phyloP scores from a whole-genome alignment of 2,113 vertebrate genomes.

The Lagenorhynchus albirostris region DNA sequence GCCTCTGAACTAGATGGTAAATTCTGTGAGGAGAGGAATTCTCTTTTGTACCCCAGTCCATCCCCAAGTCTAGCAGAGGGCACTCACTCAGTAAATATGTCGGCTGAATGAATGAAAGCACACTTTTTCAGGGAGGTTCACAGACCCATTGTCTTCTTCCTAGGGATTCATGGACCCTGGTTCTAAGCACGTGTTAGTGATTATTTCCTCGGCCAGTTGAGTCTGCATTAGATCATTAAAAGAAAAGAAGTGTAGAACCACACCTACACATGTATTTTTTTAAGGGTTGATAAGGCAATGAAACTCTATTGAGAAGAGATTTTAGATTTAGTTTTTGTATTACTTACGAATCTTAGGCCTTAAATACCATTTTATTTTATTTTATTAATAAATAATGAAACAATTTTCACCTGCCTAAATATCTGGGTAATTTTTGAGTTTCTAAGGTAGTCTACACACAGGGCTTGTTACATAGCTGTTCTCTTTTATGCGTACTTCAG shows the following conservation, averaged over 20 bases:
- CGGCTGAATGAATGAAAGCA: background rate
- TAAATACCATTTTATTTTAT: background rate
- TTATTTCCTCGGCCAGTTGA: background rate
- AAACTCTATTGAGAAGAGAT: background rate
- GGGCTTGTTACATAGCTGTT: conserved; percentile 40
- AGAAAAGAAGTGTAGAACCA: background rate
- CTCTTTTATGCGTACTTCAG: conserved; percentile 64
- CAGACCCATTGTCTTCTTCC: background rate
- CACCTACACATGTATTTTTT: background rate
- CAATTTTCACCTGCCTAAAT: conserved; percentile 7
- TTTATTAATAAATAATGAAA: conserved; percentile 23
- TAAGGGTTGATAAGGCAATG: background rate
- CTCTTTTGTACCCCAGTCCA: background rate
- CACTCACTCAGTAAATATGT: background rate
- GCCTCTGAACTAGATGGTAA: background rate
- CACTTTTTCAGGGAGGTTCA: background rate
- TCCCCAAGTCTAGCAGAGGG: background rate
- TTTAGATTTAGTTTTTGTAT: conserved; percentile 23
- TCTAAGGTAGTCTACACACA: background rate
- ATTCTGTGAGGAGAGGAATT: background rate
- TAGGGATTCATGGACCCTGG: background rate
- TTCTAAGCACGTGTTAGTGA: conserved; percentile 9
- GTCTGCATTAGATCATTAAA: conserved; percentile 16
- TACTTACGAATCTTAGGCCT: background rate
- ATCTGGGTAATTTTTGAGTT: background rate